phyloP scores from a whole-genome alignment of 2,888 invertebrate genomes.

The Eumacrocentrus americanus region DNA sequence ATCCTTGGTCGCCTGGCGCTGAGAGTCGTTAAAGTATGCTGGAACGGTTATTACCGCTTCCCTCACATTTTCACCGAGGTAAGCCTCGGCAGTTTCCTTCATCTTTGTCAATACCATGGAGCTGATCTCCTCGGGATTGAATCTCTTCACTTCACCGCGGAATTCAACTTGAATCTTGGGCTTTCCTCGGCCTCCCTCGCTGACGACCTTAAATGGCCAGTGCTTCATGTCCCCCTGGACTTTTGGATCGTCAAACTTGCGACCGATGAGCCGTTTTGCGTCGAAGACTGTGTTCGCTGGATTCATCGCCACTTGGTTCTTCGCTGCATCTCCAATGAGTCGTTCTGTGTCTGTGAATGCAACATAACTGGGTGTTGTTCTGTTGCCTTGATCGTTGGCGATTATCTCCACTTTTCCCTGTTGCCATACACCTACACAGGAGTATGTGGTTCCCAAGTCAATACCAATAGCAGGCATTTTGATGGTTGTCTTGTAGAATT shows the following conservation, averaged over 20 bases:
- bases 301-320: slow-evolving; percentile 86
- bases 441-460: too few species aligned
- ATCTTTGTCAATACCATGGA: slow-evolving; percentile 73
- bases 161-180: slow-evolving; percentile 73
- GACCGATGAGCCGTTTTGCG: slow-evolving; percentile 49
- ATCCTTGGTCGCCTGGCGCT: too few species aligned
- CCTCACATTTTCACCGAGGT: slow-evolving; percentile 69
- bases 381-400: slow-evolving; percentile 87
- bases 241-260: slow-evolving; percentile 72
- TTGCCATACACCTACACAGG: too few species aligned
- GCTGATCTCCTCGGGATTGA: slow-evolving; percentile 73
- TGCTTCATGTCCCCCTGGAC: slow-evolving; percentile 80
- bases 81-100: too few species aligned
- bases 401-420: slow-evolving; percentile 83
- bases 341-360: slow-evolving; percentile 90
- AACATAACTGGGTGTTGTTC: slow-evolving; percentile 86
- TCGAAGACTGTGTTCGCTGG: slow-evolving; percentile 82
- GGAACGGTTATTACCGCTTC: slow-evolving; percentile 81
- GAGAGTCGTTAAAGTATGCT: too few species aligned
- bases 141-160: slow-evolving; percentile 69
- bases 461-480: slow-evolving; percentile 70
- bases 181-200: slow-evolving; percentile 69
- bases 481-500: background rate
- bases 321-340: too few species aligned
- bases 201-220: slow-evolving; percentile 80